These are phyloP conservation scores for Sphaerophoria taeniata DNA, from an alignment of 2,888 invertebrate genomes.

Conservation along the genomic window DNA sequence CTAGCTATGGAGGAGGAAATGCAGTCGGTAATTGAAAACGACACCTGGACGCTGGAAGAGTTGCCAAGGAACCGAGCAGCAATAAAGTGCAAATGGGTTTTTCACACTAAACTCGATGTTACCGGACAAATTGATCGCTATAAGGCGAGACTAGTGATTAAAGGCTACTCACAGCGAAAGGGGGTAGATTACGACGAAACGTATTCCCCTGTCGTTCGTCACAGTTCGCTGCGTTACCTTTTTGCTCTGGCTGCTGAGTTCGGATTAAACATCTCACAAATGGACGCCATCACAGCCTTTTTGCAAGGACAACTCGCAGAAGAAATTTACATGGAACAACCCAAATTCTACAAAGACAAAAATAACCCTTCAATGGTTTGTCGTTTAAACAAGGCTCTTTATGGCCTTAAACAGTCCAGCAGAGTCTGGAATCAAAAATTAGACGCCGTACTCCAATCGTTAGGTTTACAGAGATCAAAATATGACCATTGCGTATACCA, in stretches of 20 bases:
- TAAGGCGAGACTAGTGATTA: slow-evolving; percentile 61
- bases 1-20: slow-evolving; percentile 53
- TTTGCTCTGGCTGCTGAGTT: slow-evolving; percentile 52
- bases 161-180: slow-evolving; percentile 66
- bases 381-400: background rate
- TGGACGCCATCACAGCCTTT: slow-evolving; percentile 48
- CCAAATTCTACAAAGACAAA: slow-evolving; percentile 4
- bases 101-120: slow-evolving; percentile 40
- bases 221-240: slow-evolving; percentile 54
- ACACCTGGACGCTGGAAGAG: slow-evolving; percentile 41
- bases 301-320: slow-evolving; percentile 35
- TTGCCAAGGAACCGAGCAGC: slow-evolving; percentile 5
- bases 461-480: slow-evolving; percentile 16
- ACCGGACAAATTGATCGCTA: slow-evolving; percentile 53
- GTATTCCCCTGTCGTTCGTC: slow-evolving; percentile 41
- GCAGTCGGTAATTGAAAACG: slow-evolving; percentile 41
- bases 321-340: slow-evolving; percentile 35
- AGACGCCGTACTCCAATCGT: slow-evolving; percentile 14
- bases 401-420: slow-evolving; percentile 7
- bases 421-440: slow-evolving; percentile 22
- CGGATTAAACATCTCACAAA: slow-evolving; percentile 28
- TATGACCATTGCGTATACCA: slow-evolving; percentile 6
- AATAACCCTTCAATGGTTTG: slow-evolving; percentile 3
- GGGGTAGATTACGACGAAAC: slow-evolving; percentile 54
- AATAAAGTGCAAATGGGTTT: slow-evolving; percentile 35